Conservation (phyloP, 2,888 invertebrate species). For the Psylliodes chrysocephalus region DNA sequence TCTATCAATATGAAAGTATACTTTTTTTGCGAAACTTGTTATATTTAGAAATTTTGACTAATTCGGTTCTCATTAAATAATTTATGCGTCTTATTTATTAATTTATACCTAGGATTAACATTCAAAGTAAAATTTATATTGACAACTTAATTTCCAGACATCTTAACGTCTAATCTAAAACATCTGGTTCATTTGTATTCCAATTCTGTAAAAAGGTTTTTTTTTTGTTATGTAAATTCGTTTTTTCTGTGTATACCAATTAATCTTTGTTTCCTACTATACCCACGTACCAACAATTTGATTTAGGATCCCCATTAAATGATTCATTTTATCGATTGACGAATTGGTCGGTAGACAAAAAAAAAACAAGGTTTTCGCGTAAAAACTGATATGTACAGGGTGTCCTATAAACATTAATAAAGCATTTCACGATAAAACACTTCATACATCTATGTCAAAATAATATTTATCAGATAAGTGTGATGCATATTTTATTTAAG, state of each 20-base stretch:
- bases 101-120: neutral
- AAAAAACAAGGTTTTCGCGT: neutral
- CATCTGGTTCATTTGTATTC: neutral
- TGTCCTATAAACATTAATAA: too few species aligned
- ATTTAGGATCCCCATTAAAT: neutral
- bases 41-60: too few species aligned
- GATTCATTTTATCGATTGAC: neutral
- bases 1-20: too few species aligned
- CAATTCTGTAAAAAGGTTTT: neutral
- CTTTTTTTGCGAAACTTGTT: too few species aligned
- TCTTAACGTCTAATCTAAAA: neutral
- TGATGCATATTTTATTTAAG: too few species aligned
- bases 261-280: neutral
- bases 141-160: constrained; percentile 9
- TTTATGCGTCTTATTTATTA: neutral
- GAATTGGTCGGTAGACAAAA: neutral
- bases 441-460: too few species aligned
- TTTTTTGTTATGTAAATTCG: constrained; percentile 14
- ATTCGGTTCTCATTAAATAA: neutral
- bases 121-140: constrained; percentile 3
- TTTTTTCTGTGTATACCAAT: constrained; percentile 7
- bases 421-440: too few species aligned
- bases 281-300: constrained; percentile 4
- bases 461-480: too few species aligned
- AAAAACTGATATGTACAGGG: too few species aligned